Evolutionary conservation across 2,113 vertebrate genomes (phyloP).

Genomic region (Laterallus jamaicensis): DNA sequence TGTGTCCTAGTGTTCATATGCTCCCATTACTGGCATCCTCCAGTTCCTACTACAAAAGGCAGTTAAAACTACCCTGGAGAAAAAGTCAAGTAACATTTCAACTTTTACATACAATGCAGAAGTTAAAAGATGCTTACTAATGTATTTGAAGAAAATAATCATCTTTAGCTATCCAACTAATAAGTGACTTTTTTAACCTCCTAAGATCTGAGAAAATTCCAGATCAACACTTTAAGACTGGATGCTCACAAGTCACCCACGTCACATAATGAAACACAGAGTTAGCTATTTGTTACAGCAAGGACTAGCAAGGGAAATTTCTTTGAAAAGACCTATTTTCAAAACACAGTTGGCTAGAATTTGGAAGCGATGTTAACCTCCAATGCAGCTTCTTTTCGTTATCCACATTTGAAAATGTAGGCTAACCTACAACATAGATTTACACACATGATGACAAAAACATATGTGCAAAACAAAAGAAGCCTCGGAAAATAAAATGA

Average conservation of each 20-base stretch:
- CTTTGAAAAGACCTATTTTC: neutral
- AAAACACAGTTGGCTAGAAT: neutral
- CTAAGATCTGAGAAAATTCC: neutral
- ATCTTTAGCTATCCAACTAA: neutral
- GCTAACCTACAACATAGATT: neutral
- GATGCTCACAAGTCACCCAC: neutral
- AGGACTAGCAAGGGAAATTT: neutral
- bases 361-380: neutral
- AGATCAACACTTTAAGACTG: neutral
- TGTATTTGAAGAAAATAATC: neutral
- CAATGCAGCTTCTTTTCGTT: neutral
- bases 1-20: neutral
- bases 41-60: neutral
- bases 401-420: neutral
- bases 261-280: neutral
- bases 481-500: neutral
- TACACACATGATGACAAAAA: neutral
- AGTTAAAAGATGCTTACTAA: neutral
- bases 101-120: neutral
- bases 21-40: neutral
- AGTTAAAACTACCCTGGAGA: neutral
- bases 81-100: neutral
- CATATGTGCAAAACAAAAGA: neutral
- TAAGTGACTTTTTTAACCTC: neutral
- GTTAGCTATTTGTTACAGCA: neutral